Percentiles rank a stretch among this genome's conserved stretches.
These are phyloP conservation scores for Ariopsis seemanni DNA, from an alignment of 2,113 vertebrate genomes.

Conservation along the genomic window DNA sequence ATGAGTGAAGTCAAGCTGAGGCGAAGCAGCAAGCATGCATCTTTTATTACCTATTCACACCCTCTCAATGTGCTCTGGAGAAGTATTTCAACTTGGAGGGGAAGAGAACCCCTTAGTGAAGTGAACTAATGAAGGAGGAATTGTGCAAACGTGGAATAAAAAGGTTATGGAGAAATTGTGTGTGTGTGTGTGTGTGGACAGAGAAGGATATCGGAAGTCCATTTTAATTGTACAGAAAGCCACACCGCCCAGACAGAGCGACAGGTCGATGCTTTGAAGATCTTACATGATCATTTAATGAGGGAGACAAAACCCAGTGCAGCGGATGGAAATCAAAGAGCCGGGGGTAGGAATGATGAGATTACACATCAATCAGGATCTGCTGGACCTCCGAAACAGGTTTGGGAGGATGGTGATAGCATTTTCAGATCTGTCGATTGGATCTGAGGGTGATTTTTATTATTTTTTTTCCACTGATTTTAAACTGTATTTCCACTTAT, in stretches of 20 bases:
- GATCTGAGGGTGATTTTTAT: not conserved
- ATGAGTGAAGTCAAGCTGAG: constrained; percentile 28
- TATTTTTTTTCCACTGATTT: too few relatives aligned
- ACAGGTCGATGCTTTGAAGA: not conserved
- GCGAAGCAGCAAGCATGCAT: constrained; percentile 1
- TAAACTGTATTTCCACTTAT: too few relatives aligned
- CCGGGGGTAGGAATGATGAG: not conserved
- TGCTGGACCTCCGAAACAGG: not conserved
- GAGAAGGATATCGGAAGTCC: not conserved
- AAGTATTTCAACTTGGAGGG: not conserved
- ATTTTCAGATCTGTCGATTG: not conserved
- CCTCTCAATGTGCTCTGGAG: not conserved
- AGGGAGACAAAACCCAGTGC: not conserved
- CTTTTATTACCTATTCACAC: constrained; percentile 31
- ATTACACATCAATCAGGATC: not conserved
- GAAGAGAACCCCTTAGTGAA: not conserved
- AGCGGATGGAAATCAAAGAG: not conserved
- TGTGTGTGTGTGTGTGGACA: not conserved
- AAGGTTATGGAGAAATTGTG: not conserved
- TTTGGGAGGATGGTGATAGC: not conserved
- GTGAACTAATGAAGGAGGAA: not conserved
- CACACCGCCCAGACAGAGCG: not conserved
- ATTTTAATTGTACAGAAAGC: not conserved
- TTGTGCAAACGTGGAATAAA: not conserved
- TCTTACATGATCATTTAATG: not conserved